Conservation (phyloP, 2,797 vertebrate genomes). For the Notolepis coatsorum region DNA sequence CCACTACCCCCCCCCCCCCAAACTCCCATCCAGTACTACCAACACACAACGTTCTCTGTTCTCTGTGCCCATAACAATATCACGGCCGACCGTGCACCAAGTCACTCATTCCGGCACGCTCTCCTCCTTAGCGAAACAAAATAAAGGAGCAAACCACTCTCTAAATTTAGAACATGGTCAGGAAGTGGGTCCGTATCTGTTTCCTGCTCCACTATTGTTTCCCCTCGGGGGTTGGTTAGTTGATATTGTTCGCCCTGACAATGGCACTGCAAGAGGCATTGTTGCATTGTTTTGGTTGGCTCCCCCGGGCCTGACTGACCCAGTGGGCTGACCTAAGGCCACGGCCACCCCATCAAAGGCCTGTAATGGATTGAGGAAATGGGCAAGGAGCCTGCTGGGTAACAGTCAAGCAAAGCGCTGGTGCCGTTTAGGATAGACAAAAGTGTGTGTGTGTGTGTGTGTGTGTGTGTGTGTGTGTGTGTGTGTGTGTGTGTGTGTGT, state of each 20-base stretch:
- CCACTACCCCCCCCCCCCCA: too few species aligned
- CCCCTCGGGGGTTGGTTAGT: constrained; percentile 52
- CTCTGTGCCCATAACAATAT: constrained; percentile 55
- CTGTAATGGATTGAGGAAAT: constrained; percentile 30
- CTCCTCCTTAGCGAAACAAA: constrained; percentile 34
- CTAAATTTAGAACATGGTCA: constrained; percentile 70
- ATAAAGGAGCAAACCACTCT: constrained; percentile 19
- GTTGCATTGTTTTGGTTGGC: constrained; percentile 69
- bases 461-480: not conserved
- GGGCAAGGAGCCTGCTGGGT: constrained; percentile 25
- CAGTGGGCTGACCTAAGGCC: constrained; percentile 46
- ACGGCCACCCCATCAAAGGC: constrained; percentile 49
- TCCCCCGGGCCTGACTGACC: constrained; percentile 37
- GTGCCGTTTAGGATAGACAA: constrained; percentile 7
- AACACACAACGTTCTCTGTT: constrained; percentile 32
- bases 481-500: not conserved
- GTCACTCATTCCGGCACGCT: constrained; percentile 34
- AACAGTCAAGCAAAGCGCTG: constrained; percentile 40
- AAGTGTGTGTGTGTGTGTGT: constrained; percentile 1
- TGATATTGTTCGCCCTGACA: constrained; percentile 74
- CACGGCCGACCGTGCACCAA: constrained; percentile 9
- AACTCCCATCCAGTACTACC: not conserved
- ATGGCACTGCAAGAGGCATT: constrained; percentile 71
- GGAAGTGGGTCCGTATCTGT: constrained; percentile 75
- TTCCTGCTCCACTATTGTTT: constrained; percentile 75